A percentile compares a stretch with the other conserved stretches of the same genome.
Conservation (phyloP, 2,797 vertebrate species). For the Pyrocephalus nanus region DNA sequence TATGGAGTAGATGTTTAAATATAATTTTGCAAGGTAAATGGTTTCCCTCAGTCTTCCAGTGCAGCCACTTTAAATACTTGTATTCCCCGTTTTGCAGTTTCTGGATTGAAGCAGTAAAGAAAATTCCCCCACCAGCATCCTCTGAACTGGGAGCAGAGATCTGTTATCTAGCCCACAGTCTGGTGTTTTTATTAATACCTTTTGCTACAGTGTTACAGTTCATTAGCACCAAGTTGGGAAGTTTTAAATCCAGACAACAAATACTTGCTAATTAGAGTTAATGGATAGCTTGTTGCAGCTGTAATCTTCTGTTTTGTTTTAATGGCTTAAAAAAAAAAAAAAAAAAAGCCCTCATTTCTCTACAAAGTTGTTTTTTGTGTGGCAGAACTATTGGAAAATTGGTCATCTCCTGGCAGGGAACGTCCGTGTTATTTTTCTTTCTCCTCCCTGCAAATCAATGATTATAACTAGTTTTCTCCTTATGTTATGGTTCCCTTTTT, state of each 20-base stretch:
- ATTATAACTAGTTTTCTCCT: constrained; percentile 14
- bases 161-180: not conserved
- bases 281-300: constrained; percentile 50
- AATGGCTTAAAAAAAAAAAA: not conserved
- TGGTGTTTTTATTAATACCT: constrained; percentile 30
- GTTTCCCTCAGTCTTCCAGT: not conserved
- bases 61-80: not conserved
- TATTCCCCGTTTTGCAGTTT: not conserved
- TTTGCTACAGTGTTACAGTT: constrained; percentile 35
- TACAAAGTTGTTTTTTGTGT: not conserved
- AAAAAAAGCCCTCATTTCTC: not conserved
- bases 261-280: constrained; percentile 43
- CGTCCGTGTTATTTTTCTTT: not conserved
- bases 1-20: not conserved
- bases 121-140: not conserved
- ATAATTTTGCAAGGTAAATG: constrained; percentile 2
- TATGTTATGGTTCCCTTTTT: not conserved
- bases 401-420: constrained; percentile 27
- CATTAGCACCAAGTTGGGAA: constrained; percentile 44
- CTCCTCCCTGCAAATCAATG: not conserved
- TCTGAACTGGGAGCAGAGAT: not conserved
- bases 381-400: constrained; percentile 46
- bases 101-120: not conserved
- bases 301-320: constrained; percentile 37
- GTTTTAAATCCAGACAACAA: constrained; percentile 53